Percentiles rank a stretch among this genome's conserved stretches.
Evolutionary conservation across 2,113 vertebrate genomes (phyloP).

Genomic region (Limnothrissa miodon): DNA sequence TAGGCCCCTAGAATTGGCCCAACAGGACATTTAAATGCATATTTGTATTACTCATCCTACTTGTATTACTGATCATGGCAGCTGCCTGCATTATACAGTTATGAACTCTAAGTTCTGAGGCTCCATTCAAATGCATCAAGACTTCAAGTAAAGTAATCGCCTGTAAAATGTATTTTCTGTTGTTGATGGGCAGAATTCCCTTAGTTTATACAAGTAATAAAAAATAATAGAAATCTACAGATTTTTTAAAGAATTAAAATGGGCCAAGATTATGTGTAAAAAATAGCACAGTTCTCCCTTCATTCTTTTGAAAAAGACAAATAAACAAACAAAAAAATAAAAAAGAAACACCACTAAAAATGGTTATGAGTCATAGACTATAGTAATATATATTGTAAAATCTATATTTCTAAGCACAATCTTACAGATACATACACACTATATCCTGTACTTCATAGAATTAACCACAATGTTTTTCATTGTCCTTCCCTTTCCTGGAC

Average conservation of each 20-base stretch:
- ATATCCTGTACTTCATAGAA: background rate
- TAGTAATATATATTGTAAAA: background rate
- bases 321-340: too few relatives aligned
- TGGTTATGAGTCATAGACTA: background rate
- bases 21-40: background rate
- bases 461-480: background rate
- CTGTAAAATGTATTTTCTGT: background rate
- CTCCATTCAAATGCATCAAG: background rate
- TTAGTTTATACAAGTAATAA: background rate
- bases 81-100: background rate
- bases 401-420: conserved; percentile 6
- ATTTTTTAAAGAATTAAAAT: background rate
- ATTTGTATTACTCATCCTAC: too few relatives aligned
- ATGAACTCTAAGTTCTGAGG: background rate
- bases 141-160: background rate
- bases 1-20: background rate
- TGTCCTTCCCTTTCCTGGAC: background rate
- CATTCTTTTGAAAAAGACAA: background rate
- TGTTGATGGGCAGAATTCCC: background rate
- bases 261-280: background rate
- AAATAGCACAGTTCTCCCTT: background rate
- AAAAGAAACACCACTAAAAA: background rate
- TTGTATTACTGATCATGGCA: background rate
- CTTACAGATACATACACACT: background rate
- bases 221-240: background rate